Percentiles rank a stretch among this genome's conserved stretches.
Evolutionary conservation across 2,888 invertebrate genomes (phyloP).

Genomic region (Drosophila anomelani): DNA sequence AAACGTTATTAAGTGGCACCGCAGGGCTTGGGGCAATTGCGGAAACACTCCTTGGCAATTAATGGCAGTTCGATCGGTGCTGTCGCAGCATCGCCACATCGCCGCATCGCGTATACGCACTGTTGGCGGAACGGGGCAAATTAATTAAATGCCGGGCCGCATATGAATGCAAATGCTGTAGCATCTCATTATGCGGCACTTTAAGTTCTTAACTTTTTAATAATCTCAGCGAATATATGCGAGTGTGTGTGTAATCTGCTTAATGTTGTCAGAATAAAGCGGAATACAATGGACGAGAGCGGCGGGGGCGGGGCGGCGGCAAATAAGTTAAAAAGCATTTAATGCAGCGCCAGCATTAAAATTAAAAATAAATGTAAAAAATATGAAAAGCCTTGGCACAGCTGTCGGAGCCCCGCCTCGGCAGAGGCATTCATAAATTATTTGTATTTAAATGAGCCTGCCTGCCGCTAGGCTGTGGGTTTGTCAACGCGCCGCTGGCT

Average conservation of each 20-base stretch:
- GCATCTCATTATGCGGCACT: slow-evolving; percentile 67
- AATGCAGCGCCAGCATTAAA: slow-evolving; percentile 52
- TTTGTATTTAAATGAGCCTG: slow-evolving; percentile 50
- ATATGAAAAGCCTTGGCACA: slow-evolving; percentile 48
- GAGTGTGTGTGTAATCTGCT: slow-evolving; percentile 37
- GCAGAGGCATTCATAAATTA: slow-evolving; percentile 53
- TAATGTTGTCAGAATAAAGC: slow-evolving; percentile 44
- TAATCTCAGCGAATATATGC: slow-evolving; percentile 41
- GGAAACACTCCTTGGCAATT: slow-evolving; percentile 51
- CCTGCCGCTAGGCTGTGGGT: slow-evolving; percentile 47
- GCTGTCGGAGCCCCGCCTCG: slow-evolving; percentile 24
- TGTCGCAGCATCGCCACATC: slow-evolving; percentile 11
- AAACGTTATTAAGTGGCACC: slow-evolving; percentile 61
- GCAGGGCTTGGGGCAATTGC: slow-evolving; percentile 52
- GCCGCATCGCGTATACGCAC: slow-evolving; percentile 51
- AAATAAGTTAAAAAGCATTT: slow-evolving; percentile 49
- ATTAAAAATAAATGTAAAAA: slow-evolving; percentile 53
- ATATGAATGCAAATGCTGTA: slow-evolving; percentile 68
- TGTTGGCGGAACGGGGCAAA: slow-evolving; percentile 31
- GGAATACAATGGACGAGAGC: slow-evolving; percentile 30
- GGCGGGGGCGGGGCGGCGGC: slow-evolving; percentile 15
- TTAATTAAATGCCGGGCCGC: slow-evolving; percentile 69
- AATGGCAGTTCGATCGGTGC: slow-evolving; percentile 47
- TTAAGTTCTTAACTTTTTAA: slow-evolving; percentile 75
- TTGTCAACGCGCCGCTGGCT: slow-evolving; percentile 37